These are phyloP conservation scores for Timema cristinae DNA, from an alignment of 2,888 invertebrate genomes.

Conservation along the genomic window DNA sequence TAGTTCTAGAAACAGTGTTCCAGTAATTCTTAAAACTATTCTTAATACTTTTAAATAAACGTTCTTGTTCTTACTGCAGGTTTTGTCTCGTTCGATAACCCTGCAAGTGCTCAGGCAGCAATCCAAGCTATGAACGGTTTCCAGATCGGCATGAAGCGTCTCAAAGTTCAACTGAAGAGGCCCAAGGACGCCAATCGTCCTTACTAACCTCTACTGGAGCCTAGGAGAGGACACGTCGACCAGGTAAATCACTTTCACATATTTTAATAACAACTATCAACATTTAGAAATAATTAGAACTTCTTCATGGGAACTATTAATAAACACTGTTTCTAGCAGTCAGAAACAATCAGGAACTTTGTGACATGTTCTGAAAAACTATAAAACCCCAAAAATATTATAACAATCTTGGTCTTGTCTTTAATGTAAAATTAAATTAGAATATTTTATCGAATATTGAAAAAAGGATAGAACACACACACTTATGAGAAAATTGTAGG, in stretches of 20 bases:
- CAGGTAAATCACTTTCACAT: no score
- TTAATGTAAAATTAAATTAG: no score
- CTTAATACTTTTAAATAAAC: neutral
- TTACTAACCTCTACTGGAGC: constrained; percentile 78
- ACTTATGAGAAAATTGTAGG: no score
- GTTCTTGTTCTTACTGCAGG: constrained; percentile 56
- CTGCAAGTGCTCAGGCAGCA: constrained; percentile 94
- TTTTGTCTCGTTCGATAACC: constrained; percentile 99
- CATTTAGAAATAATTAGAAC: no score
- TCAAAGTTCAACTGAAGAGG: constrained; percentile 98
- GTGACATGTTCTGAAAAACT: no score
- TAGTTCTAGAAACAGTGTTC: neutral
- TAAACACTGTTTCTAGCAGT: neutral
- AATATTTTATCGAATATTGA: no score
- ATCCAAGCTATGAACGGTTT: constrained; percentile 99
- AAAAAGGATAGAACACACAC: no score
- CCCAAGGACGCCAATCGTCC: constrained; percentile 98
- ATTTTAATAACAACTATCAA: no score
- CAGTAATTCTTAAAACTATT: neutral
- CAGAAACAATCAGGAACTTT: no score
- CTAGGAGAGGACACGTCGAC: constrained; percentile 45
- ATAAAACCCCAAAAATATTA: no score
- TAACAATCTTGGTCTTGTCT: no score
- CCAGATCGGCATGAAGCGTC: constrained; percentile 99
- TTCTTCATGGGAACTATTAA: no score